phyloP scores from a whole-genome alignment of 2,797 vertebrate species.

The Dallia pectoralis region DNA sequence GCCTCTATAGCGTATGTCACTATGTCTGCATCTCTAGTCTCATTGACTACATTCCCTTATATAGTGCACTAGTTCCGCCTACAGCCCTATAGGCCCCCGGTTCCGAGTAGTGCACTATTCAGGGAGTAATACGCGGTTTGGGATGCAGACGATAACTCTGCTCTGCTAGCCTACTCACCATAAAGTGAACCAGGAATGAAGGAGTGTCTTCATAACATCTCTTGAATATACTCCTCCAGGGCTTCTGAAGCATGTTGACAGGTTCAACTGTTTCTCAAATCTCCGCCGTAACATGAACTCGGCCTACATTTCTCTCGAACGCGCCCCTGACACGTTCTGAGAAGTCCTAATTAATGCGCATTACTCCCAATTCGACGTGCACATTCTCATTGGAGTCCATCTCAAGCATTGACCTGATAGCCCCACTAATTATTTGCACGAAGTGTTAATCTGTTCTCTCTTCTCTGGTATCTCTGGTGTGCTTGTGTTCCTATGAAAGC shows the following conservation, averaged over 20 bases:
- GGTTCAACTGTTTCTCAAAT: neutral
- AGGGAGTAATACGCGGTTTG: neutral
- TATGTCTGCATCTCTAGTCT: neutral
- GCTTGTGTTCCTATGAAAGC: constrained; percentile 16
- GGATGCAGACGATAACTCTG: neutral
- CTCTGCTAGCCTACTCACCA: neutral
- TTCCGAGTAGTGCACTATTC: neutral
- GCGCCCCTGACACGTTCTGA: neutral
- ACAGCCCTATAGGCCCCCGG: neutral
- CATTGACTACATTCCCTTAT: neutral
- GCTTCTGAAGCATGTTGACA: constrained; percentile 1
- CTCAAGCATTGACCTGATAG: constrained; percentile 25
- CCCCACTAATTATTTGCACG: constrained; percentile 19
- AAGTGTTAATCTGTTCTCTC: constrained; percentile 1
- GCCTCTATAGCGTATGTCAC: neutral
- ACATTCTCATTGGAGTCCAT: constrained; percentile 19
- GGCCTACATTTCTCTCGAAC: too few species aligned
- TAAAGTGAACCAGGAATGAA: neutral
- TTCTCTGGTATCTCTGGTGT: neutral
- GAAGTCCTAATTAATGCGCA: neutral
- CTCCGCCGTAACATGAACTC: neutral
- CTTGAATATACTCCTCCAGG: neutral
- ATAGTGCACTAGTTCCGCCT: neutral
- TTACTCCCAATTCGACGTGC: neutral
- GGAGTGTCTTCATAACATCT: neutral